These are phyloP conservation scores for Heloderma charlesbogerti DNA, from an alignment of 2,113 vertebrate genomes.

Conservation along the genomic window DNA sequence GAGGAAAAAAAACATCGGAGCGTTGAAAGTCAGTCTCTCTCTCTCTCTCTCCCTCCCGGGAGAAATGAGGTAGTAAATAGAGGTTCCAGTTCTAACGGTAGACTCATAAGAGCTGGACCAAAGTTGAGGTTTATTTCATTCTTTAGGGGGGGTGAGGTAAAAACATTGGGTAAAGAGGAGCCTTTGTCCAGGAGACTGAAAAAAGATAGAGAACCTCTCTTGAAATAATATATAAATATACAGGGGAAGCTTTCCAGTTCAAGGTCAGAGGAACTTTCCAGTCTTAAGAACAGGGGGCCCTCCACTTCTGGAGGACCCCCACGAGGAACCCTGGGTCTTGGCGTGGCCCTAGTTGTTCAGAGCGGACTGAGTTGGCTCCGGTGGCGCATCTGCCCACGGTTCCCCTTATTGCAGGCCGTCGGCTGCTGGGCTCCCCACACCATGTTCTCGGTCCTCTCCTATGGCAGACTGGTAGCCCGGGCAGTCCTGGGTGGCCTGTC, in stretches of 20 bases:
- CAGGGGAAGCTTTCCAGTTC: neutral
- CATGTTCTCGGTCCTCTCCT: conserved; percentile 98
- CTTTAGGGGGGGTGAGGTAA: neutral
- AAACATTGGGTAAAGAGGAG: neutral
- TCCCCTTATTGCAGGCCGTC: conserved; percentile 65
- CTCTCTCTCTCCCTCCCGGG: too few species aligned
- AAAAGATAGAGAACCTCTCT: neutral
- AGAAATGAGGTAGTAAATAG: too few species aligned
- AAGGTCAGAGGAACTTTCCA: neutral
- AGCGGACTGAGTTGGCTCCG: conserved; percentile 45
- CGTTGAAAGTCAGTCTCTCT: too few species aligned
- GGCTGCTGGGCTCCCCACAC: conserved; percentile 75
- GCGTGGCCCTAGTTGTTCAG: neutral
- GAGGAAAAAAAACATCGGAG: too few species aligned
- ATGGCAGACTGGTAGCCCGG: conserved; percentile 96
- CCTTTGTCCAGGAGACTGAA: neutral
- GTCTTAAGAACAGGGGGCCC: neutral
- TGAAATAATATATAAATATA: neutral
- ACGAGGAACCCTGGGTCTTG: neutral
- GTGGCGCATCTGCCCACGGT: conserved; percentile 59
- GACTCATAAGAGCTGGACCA: too few species aligned
- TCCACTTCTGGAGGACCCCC: neutral
- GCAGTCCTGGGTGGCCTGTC: conserved; percentile 97
- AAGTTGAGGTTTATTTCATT: neutral
- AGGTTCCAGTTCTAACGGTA: too few species aligned